Evolutionary conservation across 2,797 vertebrate genomes (phyloP).

Genomic region (Petrocephalus schoutedeni): DNA sequence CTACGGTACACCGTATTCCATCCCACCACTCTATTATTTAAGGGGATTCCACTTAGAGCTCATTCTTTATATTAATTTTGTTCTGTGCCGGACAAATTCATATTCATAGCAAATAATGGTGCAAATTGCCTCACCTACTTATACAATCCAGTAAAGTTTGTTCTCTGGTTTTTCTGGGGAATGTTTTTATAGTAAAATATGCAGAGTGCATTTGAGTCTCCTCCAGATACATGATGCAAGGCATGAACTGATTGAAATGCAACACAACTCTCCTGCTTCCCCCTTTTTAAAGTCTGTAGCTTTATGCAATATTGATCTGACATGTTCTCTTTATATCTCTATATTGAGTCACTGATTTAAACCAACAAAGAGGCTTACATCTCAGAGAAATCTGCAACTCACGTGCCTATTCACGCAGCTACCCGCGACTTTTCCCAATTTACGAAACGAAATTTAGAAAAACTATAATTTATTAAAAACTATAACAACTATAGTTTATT

Average conservation of each 20-base stretch:
- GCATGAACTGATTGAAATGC: background rate
- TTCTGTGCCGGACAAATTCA: slow-evolving; percentile 5
- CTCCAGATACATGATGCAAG: background rate
- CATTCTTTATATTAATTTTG: background rate
- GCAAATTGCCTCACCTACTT: background rate
- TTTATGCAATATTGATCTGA: background rate
- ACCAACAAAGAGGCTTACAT: background rate
- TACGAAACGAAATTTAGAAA: background rate
- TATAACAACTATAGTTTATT: background rate
- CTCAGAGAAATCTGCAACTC: background rate
- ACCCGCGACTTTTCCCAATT: background rate
- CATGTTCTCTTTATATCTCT: background rate
- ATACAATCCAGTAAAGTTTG: slow-evolving; percentile 4
- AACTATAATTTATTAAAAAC: background rate
- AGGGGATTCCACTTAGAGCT: background rate
- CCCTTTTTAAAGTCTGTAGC: background rate
- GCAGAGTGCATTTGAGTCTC: background rate
- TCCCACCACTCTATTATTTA: background rate
- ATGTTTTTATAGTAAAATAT: slow-evolving; percentile 8
- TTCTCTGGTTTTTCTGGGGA: background rate
- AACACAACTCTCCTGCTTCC: background rate
- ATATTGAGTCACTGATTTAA: background rate
- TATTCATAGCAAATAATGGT: background rate
- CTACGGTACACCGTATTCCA: background rate
- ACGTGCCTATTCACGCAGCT: background rate